A percentile compares a stretch with the other conserved stretches of the same genome.
Conservation (phyloP, 2,797 vertebrate genomes). For the Pygocentrus nattereri region DNA sequence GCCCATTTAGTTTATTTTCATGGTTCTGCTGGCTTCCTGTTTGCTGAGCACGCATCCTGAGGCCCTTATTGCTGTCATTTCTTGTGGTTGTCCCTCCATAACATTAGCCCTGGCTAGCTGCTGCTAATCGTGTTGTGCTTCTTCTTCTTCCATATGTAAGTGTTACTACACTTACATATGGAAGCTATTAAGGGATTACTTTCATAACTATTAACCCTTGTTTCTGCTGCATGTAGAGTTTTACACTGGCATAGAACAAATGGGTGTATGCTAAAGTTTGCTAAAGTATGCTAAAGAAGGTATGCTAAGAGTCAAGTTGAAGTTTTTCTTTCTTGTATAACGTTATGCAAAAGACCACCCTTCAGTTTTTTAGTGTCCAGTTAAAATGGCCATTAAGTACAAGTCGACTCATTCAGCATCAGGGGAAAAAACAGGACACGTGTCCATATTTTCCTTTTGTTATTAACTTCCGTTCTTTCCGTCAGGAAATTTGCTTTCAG, state of each 20-base stretch:
- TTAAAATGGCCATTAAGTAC: too few species aligned
- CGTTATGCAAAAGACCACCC: too few species aligned
- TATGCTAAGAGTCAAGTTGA: background rate
- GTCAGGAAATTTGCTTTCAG: too few species aligned
- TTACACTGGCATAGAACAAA: conserved; percentile 21
- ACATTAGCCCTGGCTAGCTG: conserved; percentile 69
- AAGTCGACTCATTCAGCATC: too few species aligned
- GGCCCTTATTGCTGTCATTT: conserved; percentile 30
- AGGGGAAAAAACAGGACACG: too few species aligned
- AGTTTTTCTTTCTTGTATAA: too few species aligned
- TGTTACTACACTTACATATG: conserved; percentile 63
- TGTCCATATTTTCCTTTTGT: too few species aligned
- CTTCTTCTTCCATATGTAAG: too few species aligned
- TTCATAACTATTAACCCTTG: conserved; percentile 62
- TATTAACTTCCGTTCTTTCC: too few species aligned
- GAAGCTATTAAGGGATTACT: conserved; percentile 73
- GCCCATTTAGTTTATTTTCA: conserved; percentile 29
- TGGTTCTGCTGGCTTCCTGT: conserved; percentile 42
- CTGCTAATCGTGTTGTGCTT: conserved; percentile 74
- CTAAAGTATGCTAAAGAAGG: too few species aligned
- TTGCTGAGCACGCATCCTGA: conserved; percentile 46
- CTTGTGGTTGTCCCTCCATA: conserved; percentile 56
- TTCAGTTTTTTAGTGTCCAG: too few species aligned
- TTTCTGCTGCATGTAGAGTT: conserved; percentile 55
- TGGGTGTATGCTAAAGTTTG: background rate